phyloP scores from a whole-genome alignment of 1,140 invertebrate species.

The Brachionus rubens region DNA sequence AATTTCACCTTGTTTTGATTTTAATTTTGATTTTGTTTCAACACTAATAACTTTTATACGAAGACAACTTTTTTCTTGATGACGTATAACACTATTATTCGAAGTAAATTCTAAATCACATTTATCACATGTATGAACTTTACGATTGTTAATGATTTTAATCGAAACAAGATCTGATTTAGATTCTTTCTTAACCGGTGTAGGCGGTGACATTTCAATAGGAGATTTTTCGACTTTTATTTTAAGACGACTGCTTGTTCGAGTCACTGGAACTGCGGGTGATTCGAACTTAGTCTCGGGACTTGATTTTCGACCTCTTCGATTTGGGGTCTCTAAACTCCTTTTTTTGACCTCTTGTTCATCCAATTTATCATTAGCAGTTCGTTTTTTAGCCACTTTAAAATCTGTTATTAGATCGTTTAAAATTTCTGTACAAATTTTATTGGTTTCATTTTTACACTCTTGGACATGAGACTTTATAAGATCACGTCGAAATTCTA shows the following conservation, averaged over 20 bases:
- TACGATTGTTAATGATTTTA: constrained; percentile 7
- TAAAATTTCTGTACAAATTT: too few relatives aligned
- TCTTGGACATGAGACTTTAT: neutral
- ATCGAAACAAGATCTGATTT: neutral
- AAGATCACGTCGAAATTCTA: neutral
- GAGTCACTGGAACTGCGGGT: neutral
- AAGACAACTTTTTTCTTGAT: constrained; percentile 32
- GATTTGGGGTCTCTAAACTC: too few relatives aligned
- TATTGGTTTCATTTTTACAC: neutral
- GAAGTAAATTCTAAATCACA: constrained; percentile 39
- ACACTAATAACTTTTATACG: constrained; percentile 12
- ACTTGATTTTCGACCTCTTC: too few relatives aligned
- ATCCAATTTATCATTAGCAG: neutral
- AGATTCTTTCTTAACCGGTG: neutral
- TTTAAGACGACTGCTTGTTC: neutral
- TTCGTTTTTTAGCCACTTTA: neutral
- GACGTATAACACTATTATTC: constrained; percentile 15
- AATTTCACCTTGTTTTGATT: neutral
- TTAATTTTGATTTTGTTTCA: neutral
- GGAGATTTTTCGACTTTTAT: neutral
- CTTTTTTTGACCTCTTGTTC: neutral
- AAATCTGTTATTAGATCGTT: neutral
- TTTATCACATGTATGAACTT: constrained; percentile 21
- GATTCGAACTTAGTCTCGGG: neutral
- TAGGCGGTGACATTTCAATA: neutral